Evolutionary conservation across 2,888 invertebrate species (phyloP).

Genomic region (Mesorhabditis spiculigera): DNA sequence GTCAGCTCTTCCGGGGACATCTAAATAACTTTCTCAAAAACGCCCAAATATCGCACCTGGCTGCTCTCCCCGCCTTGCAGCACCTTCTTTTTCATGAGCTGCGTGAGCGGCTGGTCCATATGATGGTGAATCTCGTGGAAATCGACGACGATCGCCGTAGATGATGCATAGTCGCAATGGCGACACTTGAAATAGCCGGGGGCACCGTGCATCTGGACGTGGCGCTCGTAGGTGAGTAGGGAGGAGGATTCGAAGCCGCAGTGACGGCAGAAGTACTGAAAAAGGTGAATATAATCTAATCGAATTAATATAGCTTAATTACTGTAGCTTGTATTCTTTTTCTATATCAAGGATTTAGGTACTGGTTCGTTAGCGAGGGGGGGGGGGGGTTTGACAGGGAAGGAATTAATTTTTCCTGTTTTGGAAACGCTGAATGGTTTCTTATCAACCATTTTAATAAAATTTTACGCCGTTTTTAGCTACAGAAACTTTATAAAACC

Average conservation of each 20-base stretch:
- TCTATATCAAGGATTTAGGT: too few relatives aligned
- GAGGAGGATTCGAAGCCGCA: neutral
- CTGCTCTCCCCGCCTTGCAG: neutral
- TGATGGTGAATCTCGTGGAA: constrained; percentile 4
- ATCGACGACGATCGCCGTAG: neutral
- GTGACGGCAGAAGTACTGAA: neutral
- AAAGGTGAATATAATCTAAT: neutral
- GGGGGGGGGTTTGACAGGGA: too few relatives aligned
- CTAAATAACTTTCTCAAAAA: neutral
- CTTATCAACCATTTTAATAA: too few relatives aligned
- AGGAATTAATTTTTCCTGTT: too few relatives aligned
- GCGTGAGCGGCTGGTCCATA: constrained; percentile 5
- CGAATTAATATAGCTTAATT: too few relatives aligned
- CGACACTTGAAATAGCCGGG: neutral
- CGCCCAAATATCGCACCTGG: neutral
- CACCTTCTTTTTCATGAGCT: neutral
- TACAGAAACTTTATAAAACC: too few relatives aligned
- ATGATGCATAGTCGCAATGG: neutral
- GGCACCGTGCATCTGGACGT: neutral
- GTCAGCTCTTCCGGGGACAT: neutral
- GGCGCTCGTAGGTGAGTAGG: neutral
- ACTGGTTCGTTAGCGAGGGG: too few relatives aligned
- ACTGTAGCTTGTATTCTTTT: too few relatives aligned
- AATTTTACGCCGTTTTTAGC: too few relatives aligned
- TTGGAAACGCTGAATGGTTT: too few relatives aligned